Percentiles rank a stretch among this genome's conserved stretches.
Conservation (phyloP, 2,113 vertebrate genomes). For the Apaloderma vittatum region DNA sequence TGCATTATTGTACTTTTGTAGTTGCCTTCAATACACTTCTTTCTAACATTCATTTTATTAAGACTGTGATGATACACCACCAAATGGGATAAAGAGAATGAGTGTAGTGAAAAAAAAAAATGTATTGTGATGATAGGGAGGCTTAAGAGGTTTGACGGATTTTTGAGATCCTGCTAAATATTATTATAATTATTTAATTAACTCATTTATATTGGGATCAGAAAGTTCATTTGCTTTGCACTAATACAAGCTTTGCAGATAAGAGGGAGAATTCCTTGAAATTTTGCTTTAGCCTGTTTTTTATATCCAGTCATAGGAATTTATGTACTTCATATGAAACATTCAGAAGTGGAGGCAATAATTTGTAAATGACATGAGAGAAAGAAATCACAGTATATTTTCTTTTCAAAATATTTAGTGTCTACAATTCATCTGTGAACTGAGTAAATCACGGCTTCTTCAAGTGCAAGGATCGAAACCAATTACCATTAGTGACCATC, state of each 20-base stretch:
- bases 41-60: not conserved
- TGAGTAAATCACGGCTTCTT: constrained; percentile 87
- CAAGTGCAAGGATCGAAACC: constrained; percentile 94
- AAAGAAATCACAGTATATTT: constrained; percentile 80
- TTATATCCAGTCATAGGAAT: not conserved
- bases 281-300: constrained; percentile 13
- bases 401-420: constrained; percentile 92
- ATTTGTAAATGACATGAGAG: constrained; percentile 70
- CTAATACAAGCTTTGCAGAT: not conserved
- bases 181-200: constrained; percentile 39
- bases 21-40: not conserved
- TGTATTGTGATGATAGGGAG: not conserved
- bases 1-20: not conserved
- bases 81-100: not conserved
- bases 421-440: constrained; percentile 87
- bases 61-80: not conserved
- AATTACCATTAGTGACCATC: constrained; percentile 96
- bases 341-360: constrained; percentile 35
- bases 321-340: constrained; percentile 24
- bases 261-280: constrained; percentile 3
- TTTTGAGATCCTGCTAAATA: not conserved
- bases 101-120: not conserved
- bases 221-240: constrained; percentile 21
- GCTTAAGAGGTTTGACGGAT: not conserved
- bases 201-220: not conserved